phyloP scores from a whole-genome alignment of 1,140 invertebrate genomes.

The Diabrotica virgifera region DNA sequence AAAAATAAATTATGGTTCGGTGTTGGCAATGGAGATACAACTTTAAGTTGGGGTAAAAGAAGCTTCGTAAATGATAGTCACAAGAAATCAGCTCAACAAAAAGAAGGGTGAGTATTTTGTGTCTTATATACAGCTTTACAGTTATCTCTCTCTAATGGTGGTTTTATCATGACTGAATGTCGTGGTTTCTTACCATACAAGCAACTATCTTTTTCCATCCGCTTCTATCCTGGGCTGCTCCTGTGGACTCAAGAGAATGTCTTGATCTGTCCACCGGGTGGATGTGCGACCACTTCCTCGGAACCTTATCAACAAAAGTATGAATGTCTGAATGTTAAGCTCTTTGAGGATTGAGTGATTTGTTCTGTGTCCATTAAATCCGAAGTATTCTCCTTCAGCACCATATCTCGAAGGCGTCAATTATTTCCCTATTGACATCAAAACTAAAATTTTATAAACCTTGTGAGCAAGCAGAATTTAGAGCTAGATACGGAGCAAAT shows the following conservation, averaged over 20 bases:
- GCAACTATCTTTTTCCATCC: not conserved
- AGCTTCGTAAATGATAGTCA: slow-evolving; percentile 10
- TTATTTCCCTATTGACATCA: not conserved
- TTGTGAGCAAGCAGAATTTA: too few relatives aligned
- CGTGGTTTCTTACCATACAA: not conserved
- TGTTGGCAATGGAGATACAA: slow-evolving; percentile 43
- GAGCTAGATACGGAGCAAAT: too few relatives aligned
- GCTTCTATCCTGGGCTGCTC: not conserved
- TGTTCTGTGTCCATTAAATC: too few relatives aligned
- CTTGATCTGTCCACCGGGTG: not conserved
- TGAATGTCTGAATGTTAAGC: too few relatives aligned
- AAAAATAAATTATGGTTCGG: slow-evolving; percentile 47
- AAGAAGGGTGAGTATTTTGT: slow-evolving; percentile 1
- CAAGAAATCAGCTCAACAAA: slow-evolving; percentile 17
- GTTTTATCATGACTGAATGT: not conserved
- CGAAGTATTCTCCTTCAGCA: too few relatives aligned
- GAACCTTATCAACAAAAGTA: too few relatives aligned
- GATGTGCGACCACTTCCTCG: not conserved
- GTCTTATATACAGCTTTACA: not conserved
- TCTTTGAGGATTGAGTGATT: too few relatives aligned
- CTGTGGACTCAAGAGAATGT: not conserved
- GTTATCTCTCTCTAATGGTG: not conserved
- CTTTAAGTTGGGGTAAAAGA: slow-evolving; percentile 56
- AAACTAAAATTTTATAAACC: too few relatives aligned
- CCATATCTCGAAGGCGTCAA: not conserved